A percentile compares a stretch with the other conserved stretches of the same genome.
These are phyloP conservation scores for Acanthococcus lagerstroemiae DNA, from an alignment of 2,888 invertebrate species.

Conservation along the genomic window DNA sequence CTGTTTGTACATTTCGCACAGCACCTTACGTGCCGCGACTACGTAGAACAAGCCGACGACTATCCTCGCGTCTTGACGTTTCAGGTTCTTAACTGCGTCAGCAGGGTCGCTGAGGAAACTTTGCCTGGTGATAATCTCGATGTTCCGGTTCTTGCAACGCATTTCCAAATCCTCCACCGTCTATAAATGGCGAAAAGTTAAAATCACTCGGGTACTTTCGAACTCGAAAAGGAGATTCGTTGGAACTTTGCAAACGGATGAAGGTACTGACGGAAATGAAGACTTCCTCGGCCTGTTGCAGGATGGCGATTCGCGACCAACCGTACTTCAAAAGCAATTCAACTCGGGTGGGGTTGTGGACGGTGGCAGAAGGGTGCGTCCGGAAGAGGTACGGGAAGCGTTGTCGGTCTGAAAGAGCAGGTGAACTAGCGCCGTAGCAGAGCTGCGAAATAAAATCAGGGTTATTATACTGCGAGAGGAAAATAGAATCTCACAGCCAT, in stretches of 20 bases:
- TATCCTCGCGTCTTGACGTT: conserved; percentile 92
- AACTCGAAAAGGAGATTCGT: no score
- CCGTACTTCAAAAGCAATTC: conserved; percentile 93
- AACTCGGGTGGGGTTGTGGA: conserved; percentile 95
- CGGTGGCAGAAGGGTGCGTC: conserved; percentile 97
- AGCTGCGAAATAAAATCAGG: conserved; percentile 55
- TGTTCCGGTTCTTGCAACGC: conserved; percentile 79
- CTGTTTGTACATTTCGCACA: conserved; percentile 93
- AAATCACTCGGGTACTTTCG: no score
- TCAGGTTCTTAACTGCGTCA: conserved; percentile 87
- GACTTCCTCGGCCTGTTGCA: conserved; percentile 98
- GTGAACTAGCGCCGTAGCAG: conserved; percentile 97
- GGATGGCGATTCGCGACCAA: conserved; percentile 93
- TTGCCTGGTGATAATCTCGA: conserved; percentile 92
- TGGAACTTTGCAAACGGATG: no score
- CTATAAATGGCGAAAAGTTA: conserved; percentile 45
- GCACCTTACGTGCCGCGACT: conserved; percentile 87
- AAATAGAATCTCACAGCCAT: no score
- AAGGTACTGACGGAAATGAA: conserved; percentile 67
- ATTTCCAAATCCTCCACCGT: conserved; percentile 96
- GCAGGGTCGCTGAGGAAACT: conserved; percentile 94
- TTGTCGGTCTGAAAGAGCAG: conserved; percentile 91
- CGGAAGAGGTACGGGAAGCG: conserved; percentile 96
- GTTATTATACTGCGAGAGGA: no score
- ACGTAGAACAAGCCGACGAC: conserved; percentile 98